A percentile compares a stretch with the other conserved stretches of the same genome.
Conservation (phyloP, 92 coral and sea anemone genomes). For the Virgularia gustaviana region DNA sequence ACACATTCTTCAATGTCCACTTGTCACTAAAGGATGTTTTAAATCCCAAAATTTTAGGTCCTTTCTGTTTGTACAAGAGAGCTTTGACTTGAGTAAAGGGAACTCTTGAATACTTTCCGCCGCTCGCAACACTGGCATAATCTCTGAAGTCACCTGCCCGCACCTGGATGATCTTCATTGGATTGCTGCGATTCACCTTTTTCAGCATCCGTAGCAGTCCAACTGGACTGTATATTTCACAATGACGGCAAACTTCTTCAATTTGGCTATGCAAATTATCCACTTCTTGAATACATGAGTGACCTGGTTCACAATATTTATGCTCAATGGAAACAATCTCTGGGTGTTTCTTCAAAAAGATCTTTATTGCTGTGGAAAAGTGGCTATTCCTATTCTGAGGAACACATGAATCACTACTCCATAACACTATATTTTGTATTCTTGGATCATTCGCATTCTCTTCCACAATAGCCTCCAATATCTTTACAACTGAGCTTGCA, state of each 20-base stretch:
- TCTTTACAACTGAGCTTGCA: slow-evolving; percentile 2
- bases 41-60: too few species aligned
- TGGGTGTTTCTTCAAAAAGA: too few species aligned
- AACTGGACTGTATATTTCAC: slow-evolving; percentile 5
- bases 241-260: background rate
- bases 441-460: slow-evolving; percentile 10
- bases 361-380: background rate
- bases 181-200: background rate
- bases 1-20: too few species aligned
- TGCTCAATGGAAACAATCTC: slow-evolving; percentile 4
- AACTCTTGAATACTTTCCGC: too few species aligned
- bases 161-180: slow-evolving; percentile 3
- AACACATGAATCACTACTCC: slow-evolving; percentile 7
- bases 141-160: background rate
- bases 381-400: slow-evolving; percentile 10
- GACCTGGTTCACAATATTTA: slow-evolving; percentile 9
- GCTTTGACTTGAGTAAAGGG: too few species aligned
- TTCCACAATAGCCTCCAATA: background rate
- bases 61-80: too few species aligned
- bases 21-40: too few species aligned
- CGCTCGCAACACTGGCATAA: background rate
- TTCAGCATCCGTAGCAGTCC: background rate
- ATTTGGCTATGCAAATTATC: slow-evolving; percentile 10
- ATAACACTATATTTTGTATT: background rate
- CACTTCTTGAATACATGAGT: slow-evolving; percentile 11